phyloP scores from a whole-genome alignment of 30 jellyfish, hydroid and myxozoan genomes.

The Aurelia aurita complex sp. Pacific region DNA sequence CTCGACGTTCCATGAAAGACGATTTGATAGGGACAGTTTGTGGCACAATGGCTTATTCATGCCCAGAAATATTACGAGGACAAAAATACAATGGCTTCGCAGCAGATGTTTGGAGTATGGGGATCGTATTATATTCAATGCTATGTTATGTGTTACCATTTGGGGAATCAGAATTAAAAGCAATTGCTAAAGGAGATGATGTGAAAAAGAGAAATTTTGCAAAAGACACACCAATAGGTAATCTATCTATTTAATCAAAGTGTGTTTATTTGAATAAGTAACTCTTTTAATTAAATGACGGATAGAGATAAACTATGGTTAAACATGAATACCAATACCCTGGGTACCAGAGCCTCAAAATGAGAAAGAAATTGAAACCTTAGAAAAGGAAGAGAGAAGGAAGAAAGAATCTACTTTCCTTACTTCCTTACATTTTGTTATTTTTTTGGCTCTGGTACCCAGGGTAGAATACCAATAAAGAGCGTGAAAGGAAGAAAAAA shows the following conservation, averaged over 20 bases:
- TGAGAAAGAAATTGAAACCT: too few relatives aligned
- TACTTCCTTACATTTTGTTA: too few relatives aligned
- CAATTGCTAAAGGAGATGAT: constrained; percentile 26
- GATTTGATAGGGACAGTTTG: constrained; percentile 40
- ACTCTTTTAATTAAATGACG: neutral
- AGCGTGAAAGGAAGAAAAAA: too few relatives aligned
- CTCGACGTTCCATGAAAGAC: constrained; percentile 35
- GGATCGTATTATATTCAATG: constrained; percentile 62
- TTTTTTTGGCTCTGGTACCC: too few relatives aligned
- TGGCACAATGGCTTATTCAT: constrained; percentile 72
- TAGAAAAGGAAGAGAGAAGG: too few relatives aligned
- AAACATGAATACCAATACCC: too few relatives aligned
- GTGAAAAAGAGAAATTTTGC: constrained; percentile 33
- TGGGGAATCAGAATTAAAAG: constrained; percentile 32
- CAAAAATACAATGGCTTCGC: constrained; percentile 62
- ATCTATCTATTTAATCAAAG: neutral
- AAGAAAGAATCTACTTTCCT: too few relatives aligned
- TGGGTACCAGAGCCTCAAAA: too few relatives aligned
- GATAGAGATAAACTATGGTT: too few relatives aligned
- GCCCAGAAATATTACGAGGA: constrained; percentile 64
- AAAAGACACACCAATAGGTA: constrained; percentile 52
- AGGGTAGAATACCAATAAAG: too few relatives aligned
- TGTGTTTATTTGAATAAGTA: neutral
- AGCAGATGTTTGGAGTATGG: constrained; percentile 82
- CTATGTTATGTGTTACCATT: constrained; percentile 48